Conservation (phyloP, 2,113 vertebrate species). For the Mionectes macconnelli region DNA sequence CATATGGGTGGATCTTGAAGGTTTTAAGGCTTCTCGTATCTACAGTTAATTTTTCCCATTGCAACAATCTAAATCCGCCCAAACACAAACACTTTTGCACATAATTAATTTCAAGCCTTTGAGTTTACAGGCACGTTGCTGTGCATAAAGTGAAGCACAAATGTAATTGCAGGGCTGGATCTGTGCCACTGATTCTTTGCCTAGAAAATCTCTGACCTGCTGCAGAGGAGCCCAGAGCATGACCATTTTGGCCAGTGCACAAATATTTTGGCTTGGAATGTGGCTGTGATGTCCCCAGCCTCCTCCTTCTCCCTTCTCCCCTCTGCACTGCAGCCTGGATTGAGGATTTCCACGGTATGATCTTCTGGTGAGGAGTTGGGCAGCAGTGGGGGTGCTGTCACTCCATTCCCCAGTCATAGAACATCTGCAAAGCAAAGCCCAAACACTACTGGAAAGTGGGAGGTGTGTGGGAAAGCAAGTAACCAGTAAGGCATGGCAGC, state of each 20-base stretch:
- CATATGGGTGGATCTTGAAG: conserved; percentile 14
- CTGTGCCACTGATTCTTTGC: background rate
- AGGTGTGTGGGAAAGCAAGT: rapidly evolving
- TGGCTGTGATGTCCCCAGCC: background rate
- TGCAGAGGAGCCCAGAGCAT: background rate
- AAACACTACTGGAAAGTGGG: background rate
- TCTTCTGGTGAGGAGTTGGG: rapidly evolving
- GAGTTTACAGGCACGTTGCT: background rate
- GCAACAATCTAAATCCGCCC: background rate
- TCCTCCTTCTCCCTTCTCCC: background rate
- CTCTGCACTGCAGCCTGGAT: rapidly evolving
- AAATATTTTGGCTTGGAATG: background rate
- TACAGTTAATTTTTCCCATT: background rate
- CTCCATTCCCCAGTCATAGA: background rate
- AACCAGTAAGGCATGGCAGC: background rate
- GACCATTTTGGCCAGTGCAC: background rate
- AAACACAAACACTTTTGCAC: conserved; percentile 19
- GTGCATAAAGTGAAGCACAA: background rate
- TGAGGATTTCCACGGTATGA: background rate
- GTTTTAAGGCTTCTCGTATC: conserved; percentile 18
- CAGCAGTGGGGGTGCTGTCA: rapidly evolving
- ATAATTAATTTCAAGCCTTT: conserved; percentile 7
- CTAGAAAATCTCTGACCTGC: background rate
- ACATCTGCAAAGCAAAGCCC: background rate
- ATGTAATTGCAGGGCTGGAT: background rate